Evolutionary conservation across 2,113 vertebrate genomes (phyloP).

Genomic region (Bothrops jararaca): DNA sequence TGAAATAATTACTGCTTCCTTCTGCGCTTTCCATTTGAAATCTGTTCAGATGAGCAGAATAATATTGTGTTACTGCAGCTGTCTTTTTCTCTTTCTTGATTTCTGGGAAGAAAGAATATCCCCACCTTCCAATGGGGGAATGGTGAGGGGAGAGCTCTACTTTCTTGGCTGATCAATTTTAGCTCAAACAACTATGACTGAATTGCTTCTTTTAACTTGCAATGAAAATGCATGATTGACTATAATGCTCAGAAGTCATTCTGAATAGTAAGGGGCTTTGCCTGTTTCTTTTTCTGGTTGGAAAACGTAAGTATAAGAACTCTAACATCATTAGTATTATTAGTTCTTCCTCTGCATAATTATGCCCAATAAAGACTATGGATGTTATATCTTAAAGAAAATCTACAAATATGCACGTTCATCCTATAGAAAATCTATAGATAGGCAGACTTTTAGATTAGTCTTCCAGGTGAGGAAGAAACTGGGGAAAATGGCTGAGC

Average conservation of each 20-base stretch:
- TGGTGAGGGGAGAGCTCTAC: conserved; percentile 18
- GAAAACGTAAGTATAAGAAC: conserved; percentile 1
- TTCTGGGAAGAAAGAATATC: conserved; percentile 51
- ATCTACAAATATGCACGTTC: neutral
- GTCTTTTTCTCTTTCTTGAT: conserved; percentile 13
- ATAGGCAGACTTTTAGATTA: neutral
- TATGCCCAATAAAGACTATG: neutral
- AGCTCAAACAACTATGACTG: conserved; percentile 47
- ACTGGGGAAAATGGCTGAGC: neutral
- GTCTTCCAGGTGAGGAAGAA: neutral
- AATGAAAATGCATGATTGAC: conserved; percentile 47
- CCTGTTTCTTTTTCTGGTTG: neutral
- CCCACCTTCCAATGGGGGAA: neutral
- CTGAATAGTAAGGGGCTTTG: conserved; percentile 3
- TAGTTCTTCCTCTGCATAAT: neutral
- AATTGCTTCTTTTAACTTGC: conserved; percentile 42
- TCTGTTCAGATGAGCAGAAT: conserved; percentile 46
- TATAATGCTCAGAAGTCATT: conserved; percentile 49
- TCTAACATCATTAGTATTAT: neutral
- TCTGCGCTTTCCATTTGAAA: conserved; percentile 52
- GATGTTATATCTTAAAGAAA: neutral
- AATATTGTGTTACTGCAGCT: conserved; percentile 32
- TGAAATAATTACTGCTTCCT: conserved; percentile 46
- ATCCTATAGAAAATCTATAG: neutral
- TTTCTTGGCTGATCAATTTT: conserved; percentile 50